phyloP scores from a whole-genome alignment of 2,113 vertebrate species.

The Eidolon helvum region DNA sequence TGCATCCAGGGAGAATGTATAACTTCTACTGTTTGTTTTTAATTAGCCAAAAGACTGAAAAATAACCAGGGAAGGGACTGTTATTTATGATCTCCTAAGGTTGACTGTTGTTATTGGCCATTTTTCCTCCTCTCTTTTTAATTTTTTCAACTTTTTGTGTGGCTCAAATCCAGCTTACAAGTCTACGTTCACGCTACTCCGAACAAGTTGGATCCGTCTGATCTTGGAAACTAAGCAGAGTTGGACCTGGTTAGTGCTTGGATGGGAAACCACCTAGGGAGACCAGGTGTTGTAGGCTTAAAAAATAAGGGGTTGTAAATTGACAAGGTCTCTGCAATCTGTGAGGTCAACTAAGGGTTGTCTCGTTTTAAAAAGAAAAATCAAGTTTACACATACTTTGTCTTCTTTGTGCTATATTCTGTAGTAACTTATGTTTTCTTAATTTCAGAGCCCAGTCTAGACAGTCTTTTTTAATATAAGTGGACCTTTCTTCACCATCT shows the following conservation, averaged over 20 bases:
- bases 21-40: not conserved
- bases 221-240: too few species aligned
- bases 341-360: too few species aligned
- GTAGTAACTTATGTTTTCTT: not conserved
- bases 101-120: not conserved
- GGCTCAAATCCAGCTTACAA: not conserved
- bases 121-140: not conserved
- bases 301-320: too few species aligned
- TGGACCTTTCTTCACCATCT: not conserved
- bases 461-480: not conserved
- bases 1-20: not conserved
- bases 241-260: too few species aligned
- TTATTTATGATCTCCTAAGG: not conserved
- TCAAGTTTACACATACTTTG: not conserved
- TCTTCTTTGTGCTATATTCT: not conserved
- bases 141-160: not conserved
- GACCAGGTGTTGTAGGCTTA: too few species aligned
- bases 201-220: too few species aligned
- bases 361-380: too few species aligned
- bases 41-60: not conserved
- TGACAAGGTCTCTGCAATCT: too few species aligned
- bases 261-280: too few species aligned
- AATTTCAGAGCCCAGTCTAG: not conserved
- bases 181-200: too few species aligned
- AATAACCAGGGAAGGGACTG: not conserved